Evolutionary conservation across 2,888 invertebrate species (phyloP).

Genomic region (Tipula confusa): DNA sequence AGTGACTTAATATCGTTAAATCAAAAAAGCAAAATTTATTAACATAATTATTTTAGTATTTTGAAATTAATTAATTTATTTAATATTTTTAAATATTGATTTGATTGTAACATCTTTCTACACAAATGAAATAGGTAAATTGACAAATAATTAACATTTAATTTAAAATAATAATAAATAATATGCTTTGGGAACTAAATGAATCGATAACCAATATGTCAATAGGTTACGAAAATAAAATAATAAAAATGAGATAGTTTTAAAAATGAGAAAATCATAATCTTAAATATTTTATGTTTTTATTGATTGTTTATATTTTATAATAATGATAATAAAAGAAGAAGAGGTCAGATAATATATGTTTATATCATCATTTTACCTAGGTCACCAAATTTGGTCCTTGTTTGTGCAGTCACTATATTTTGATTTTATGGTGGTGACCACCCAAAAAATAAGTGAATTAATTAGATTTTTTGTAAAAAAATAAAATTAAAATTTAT

Average conservation of each 20-base stretch:
- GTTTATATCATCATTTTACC: slow-evolving; percentile 52
- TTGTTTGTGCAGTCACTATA: slow-evolving; percentile 64
- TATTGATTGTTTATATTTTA: neutral
- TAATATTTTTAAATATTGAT: neutral
- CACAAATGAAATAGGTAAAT: neutral
- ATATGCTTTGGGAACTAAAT: neutral
- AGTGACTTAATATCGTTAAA: neutral
- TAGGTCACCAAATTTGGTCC: slow-evolving; percentile 66
- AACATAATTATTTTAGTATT: neutral
- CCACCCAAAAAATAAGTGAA: slow-evolving; percentile 30
- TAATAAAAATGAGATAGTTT: neutral
- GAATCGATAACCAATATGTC: neutral
- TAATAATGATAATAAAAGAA: slow-evolving; percentile 26
- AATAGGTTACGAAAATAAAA: neutral
- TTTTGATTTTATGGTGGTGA: neutral
- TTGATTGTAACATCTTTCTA: neutral
- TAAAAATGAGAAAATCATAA: neutral
- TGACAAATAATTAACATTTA: neutral
- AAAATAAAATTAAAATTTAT: neutral
- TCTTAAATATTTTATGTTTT: neutral
- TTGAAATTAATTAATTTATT: neutral
- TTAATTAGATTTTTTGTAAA: neutral
- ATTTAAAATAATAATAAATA: neutral
- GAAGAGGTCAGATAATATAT: slow-evolving; percentile 32
- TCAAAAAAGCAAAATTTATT: neutral